These are phyloP conservation scores for Pantherophis alleghaniensis DNA, from an alignment of 2,797 vertebrate species.

Conservation along the genomic window DNA sequence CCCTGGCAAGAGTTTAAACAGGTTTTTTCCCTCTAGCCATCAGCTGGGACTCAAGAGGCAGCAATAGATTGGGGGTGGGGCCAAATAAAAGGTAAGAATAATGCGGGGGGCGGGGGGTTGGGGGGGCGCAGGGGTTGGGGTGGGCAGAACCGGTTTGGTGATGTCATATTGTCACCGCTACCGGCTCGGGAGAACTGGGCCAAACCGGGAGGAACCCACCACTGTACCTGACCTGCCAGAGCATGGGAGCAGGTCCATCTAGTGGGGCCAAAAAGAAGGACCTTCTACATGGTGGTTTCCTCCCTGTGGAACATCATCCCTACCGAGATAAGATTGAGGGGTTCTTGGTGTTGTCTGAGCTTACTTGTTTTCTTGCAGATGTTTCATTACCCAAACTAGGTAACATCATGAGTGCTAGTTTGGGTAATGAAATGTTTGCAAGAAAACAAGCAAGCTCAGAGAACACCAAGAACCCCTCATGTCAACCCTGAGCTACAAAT, in stretches of 20 bases:
- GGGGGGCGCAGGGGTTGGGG: accelerated
- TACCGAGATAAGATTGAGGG: background rate
- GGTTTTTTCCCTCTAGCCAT: too few species aligned
- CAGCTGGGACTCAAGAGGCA: too few species aligned
- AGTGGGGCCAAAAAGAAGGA: background rate
- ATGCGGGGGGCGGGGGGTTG: accelerated
- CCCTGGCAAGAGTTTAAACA: too few species aligned
- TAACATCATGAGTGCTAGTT: background rate
- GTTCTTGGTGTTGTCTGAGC: background rate
- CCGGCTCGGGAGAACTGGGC: too few species aligned
- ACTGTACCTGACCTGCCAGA: background rate
- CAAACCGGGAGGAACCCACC: too few species aligned
- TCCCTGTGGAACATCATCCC: background rate
- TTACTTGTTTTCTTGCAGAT: background rate
- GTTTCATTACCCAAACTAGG: background rate
- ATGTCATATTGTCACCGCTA: too few species aligned
- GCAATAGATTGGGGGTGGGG: too few species aligned
- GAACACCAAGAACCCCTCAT: background rate
- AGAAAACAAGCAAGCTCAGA: background rate
- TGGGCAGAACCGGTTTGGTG: too few species aligned
- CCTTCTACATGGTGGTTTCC: background rate
- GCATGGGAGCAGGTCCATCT: background rate
- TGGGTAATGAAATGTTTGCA: too few species aligned
- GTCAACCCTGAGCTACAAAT: background rate
- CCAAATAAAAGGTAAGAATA: too few species aligned